Conservation (phyloP, 92 coral and sea anemone genomes). For the Epizoanthus ramosus region DNA sequence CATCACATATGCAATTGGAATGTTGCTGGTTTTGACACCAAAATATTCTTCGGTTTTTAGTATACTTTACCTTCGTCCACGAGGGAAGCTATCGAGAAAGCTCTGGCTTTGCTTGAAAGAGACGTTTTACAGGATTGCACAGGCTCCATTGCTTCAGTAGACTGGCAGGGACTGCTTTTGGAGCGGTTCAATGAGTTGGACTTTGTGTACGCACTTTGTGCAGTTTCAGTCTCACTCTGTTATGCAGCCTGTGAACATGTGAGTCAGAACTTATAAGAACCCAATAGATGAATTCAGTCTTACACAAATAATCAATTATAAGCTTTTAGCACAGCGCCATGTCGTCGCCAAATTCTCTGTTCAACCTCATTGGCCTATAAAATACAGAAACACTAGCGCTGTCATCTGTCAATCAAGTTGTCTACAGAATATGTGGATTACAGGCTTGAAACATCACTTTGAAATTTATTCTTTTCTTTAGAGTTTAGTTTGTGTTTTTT, state of each 20-base stretch:
- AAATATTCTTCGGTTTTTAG: too few species aligned
- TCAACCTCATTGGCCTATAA: constrained; percentile 60
- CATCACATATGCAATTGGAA: neutral
- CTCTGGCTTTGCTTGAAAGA: constrained; percentile 64
- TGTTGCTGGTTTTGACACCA: neutral
- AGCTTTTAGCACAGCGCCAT: constrained; percentile 96
- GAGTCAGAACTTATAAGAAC: constrained; percentile 62
- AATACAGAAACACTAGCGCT: constrained; percentile 51
- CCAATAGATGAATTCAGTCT: constrained; percentile 89
- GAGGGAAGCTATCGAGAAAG: constrained; percentile 87
- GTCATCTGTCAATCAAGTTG: constrained; percentile 67
- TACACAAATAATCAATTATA: constrained; percentile 93
- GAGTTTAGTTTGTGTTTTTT: neutral
- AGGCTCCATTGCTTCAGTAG: constrained; percentile 44
- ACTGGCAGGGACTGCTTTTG: constrained; percentile 24
- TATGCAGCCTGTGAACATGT: constrained; percentile 32
- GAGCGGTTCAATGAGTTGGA: neutral
- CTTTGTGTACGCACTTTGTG: constrained; percentile 16
- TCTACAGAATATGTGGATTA: constrained; percentile 56
- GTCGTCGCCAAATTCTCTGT: constrained; percentile 79
- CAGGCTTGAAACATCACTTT: neutral
- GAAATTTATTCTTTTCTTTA: neutral
- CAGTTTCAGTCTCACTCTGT: constrained; percentile 28
- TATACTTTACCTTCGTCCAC: constrained; percentile 72
- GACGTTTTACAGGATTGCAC: constrained; percentile 45